Percentiles rank a stretch among this genome's conserved stretches.
Evolutionary conservation across 2,888 invertebrate species (phyloP).

Genomic region (Leptothorax acervorum): DNA sequence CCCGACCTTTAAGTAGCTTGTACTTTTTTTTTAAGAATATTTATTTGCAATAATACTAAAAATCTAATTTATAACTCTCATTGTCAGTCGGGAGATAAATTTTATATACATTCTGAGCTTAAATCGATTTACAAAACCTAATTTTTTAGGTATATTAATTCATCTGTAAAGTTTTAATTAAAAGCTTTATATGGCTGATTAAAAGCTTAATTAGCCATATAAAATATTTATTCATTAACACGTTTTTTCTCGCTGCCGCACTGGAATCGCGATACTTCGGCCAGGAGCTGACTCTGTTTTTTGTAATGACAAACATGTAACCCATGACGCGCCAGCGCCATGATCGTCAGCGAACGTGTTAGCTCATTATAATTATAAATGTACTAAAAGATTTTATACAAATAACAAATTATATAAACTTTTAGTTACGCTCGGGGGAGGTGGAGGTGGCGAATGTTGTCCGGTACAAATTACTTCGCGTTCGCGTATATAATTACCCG

Average conservation of each 20-base stretch:
- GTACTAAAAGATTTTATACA: background rate
- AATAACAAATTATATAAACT: background rate
- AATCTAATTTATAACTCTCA: slow-evolving; percentile 5
- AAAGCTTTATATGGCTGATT: too few relatives aligned
- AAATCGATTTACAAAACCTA: background rate
- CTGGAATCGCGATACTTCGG: too few relatives aligned
- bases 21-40: background rate
- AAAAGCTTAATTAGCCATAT: background rate
- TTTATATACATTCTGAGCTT: background rate
- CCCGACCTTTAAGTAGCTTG: background rate
- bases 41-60: background rate
- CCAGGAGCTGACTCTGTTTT: too few relatives aligned
- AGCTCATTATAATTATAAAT: background rate
- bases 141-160: slow-evolving; percentile 1
- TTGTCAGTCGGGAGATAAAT: background rate
- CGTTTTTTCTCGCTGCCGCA: too few relatives aligned
- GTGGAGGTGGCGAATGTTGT: too few relatives aligned
- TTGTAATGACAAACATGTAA: too few relatives aligned
- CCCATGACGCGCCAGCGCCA: too few relatives aligned
- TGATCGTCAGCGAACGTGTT: background rate
- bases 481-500: too few relatives aligned
- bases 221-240: background rate
- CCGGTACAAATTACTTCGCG: too few relatives aligned
- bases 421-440: background rate
- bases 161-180: background rate